Percentiles rank a stretch among this genome's conserved stretches.
phyloP scores from a whole-genome alignment of 2,113 vertebrate species.

The Etheostoma cragini region DNA sequence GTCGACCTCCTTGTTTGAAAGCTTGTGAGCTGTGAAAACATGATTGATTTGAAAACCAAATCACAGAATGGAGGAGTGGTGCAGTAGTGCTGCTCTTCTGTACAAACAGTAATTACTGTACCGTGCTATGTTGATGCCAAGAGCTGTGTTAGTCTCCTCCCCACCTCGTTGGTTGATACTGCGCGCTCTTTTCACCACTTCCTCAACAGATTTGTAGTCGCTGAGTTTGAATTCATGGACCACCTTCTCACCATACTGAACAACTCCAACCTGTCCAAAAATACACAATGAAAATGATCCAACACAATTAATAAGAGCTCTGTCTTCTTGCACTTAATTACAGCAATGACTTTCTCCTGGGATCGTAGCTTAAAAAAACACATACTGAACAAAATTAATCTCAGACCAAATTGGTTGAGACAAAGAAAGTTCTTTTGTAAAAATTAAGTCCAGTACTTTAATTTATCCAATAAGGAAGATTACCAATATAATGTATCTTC shows the following conservation, averaged over 20 bases:
- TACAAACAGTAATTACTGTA: constrained; percentile 62
- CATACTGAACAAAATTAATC: background rate
- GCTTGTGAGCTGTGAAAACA: constrained; percentile 83
- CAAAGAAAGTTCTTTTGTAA: background rate
- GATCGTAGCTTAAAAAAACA: background rate
- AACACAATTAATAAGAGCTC: background rate
- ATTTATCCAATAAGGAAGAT: background rate
- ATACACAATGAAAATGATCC: background rate
- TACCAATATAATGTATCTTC: background rate
- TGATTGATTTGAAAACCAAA: background rate
- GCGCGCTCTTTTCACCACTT: constrained; percentile 93
- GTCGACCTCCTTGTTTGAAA: constrained; percentile 94
- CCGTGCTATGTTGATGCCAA: constrained; percentile 95
- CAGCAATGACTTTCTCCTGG: background rate
- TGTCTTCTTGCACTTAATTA: background rate
- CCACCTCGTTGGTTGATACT: constrained; percentile 95
- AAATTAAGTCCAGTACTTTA: background rate
- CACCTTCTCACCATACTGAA: constrained; percentile 95
- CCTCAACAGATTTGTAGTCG: constrained; percentile 93
- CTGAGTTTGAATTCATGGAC: constrained; percentile 96
- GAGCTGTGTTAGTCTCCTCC: constrained; percentile 95
- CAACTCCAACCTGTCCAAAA: constrained; percentile 90
- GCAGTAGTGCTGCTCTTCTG: background rate
- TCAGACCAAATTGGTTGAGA: background rate
- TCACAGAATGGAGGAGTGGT: background rate